Evolutionary conservation across 1,140 invertebrate species (phyloP).

Genomic region (Aradophagus sp.): DNA sequence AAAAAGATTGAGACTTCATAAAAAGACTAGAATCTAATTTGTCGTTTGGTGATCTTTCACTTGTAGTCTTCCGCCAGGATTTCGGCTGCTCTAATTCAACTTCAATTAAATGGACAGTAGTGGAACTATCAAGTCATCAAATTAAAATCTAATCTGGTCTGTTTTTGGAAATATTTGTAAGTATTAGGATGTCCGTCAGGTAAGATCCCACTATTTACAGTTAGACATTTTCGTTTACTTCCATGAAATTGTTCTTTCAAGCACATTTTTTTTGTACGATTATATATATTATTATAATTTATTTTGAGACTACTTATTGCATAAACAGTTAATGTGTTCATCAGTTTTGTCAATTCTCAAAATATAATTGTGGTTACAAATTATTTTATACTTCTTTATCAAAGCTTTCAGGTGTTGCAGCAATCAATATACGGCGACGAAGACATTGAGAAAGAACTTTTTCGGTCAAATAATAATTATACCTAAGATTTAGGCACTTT

Average conservation of each 20-base stretch:
- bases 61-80: slow-evolving; percentile 74
- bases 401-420: slow-evolving; percentile 52
- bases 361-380: not conserved
- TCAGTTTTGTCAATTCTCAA: too few relatives aligned
- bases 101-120: slow-evolving; percentile 31
- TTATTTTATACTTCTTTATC: slow-evolving; percentile 39
- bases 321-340: too few relatives aligned
- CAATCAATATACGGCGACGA: slow-evolving; percentile 22
- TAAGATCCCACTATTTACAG: slow-evolving; percentile 30
- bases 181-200: slow-evolving; percentile 38
- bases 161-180: slow-evolving; percentile 25
- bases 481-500: slow-evolving; percentile 23
- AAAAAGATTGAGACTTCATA: too few relatives aligned
- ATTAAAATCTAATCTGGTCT: slow-evolving; percentile 35
- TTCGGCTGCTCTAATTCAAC: slow-evolving; percentile 38
- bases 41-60: slow-evolving; percentile 75
- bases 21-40: slow-evolving; percentile 74
- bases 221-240: too few relatives aligned
- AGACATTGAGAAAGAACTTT: slow-evolving; percentile 18
- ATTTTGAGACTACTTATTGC: too few relatives aligned
- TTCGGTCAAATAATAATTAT: slow-evolving; percentile 11
- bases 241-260: slow-evolving; percentile 6
- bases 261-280: not conserved
- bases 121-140: slow-evolving; percentile 12
- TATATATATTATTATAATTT: too few relatives aligned